Percentiles rank a stretch among this genome's conserved stretches.
Evolutionary conservation across 2,888 invertebrate species (phyloP).

Genomic region (Steinernema hermaphroditum): DNA sequence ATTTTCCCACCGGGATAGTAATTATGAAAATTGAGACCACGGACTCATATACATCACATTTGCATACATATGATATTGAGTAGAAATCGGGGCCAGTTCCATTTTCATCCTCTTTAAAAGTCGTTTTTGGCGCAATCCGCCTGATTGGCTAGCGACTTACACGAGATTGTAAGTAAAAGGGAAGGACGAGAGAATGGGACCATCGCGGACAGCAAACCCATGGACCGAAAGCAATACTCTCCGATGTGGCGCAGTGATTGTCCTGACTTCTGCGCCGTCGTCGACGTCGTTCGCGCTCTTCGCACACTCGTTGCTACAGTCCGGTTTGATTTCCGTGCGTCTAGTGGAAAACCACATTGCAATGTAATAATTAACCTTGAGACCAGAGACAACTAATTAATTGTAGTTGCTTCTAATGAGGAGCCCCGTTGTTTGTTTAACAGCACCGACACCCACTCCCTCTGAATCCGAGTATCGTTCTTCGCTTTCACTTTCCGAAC

Average conservation of each 20-base stretch:
- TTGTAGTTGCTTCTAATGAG: slow-evolving; percentile 22
- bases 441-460: not conserved
- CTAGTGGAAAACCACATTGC: slow-evolving; percentile 20
- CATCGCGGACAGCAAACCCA: not conserved
- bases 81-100: slow-evolving; percentile 19
- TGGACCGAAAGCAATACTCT: slow-evolving; percentile 8
- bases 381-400: slow-evolving; percentile 31
- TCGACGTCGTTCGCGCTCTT: not conserved
- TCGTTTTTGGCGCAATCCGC: slow-evolving; percentile 6
- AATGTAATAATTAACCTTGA: slow-evolving; percentile 31
- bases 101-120: slow-evolving; percentile 25
- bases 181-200: slow-evolving; percentile 1
- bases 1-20: slow-evolving; percentile 13
- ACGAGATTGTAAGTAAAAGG: slow-evolving; percentile 21
- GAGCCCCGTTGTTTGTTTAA: slow-evolving; percentile 22
- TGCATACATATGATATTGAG: slow-evolving; percentile 23
- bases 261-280: slow-evolving; percentile 14
- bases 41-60: slow-evolving; percentile 11
- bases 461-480: not conserved
- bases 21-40: slow-evolving; percentile 27
- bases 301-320: slow-evolving; percentile 23
- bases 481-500: not conserved
- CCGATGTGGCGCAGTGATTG: not conserved
- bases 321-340: slow-evolving; percentile 19
- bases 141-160: slow-evolving; percentile 3